Base-by-base conservation (phyloP, 2,888 invertebrate genomes). In the Tortrix viridana region DNA sequence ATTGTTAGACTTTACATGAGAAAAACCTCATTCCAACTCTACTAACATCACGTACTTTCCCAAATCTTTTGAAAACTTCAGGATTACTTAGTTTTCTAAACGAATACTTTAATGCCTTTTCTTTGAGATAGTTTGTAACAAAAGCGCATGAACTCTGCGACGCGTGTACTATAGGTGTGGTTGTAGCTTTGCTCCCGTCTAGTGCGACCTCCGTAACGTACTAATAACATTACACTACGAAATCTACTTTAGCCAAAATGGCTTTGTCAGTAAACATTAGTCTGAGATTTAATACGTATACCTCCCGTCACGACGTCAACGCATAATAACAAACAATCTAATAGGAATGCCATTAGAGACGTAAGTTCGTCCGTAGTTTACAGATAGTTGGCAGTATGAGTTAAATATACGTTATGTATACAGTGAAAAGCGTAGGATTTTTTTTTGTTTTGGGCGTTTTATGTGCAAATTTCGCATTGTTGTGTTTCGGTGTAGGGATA, bases 251-350 rank as follows among this genome's bases (percentile, higher is more conserved):
- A 56, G 54, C 67, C 69, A 65, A 75, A 77, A 74, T 76, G 68
- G 76, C 74, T 74, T 75, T 77, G 81, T 79, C 77, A 72, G 74
- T 75, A 80, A 75, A 76, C 75, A 78, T 80, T 74, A 77, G 66
- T 67, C 65, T 69, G 65, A 70, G 72, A 73, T 73, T 73, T 73
- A 69, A 67, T 63, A 65, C 60, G 50, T 60, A 63, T 66, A 69
- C 68, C 69, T 58, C 71, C 66, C 68, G 72, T 76, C 77, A 74
- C 70, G 66, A 69, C 69, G 69, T 73, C 69, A 71, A 66, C 67
- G 60, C 65, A 60, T 65, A 61, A 54, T 60, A 65, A 67, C 66
- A 66, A 66, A 73, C 71, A 70, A 73, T 73, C 74, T 77, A 78
- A 81, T 79, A 74, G 68, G 73, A 77, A 81, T 73, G 70, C 77